Percentiles rank a stretch among this genome's conserved stretches.
Evolutionary conservation across 2,888 invertebrate species (phyloP).

Genomic region (Perizoma flavofasciatum): DNA sequence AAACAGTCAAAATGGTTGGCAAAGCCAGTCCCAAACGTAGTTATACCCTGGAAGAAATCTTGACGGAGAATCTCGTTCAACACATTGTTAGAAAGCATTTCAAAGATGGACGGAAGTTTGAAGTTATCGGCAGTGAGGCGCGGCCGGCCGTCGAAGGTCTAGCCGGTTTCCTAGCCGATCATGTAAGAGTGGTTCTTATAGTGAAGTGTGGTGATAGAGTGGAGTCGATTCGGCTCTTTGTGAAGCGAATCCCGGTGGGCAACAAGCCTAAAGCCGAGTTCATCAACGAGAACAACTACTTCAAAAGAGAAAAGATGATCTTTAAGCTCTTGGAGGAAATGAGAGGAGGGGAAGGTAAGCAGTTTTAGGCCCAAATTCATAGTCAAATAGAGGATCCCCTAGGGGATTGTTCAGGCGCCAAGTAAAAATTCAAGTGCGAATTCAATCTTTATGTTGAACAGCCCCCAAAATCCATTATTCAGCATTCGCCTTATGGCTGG

Average conservation of each 20-base stretch:
- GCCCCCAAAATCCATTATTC: too few relatives aligned
- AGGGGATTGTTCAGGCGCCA: too few relatives aligned
- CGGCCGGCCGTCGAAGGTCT: slow-evolving; percentile 56
- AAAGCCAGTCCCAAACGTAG: slow-evolving; percentile 16
- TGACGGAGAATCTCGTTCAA: slow-evolving; percentile 53
- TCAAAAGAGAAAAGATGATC: slow-evolving; percentile 60
- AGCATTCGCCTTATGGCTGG: too few relatives aligned
- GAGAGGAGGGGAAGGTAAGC: slow-evolving; percentile 43
- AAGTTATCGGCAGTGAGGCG: slow-evolving; percentile 45
- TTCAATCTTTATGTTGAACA: too few relatives aligned
- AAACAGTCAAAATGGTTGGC: slow-evolving; percentile 43
- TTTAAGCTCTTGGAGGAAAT: slow-evolving; percentile 60
- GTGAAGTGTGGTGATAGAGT: slow-evolving; percentile 40
- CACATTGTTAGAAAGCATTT: slow-evolving; percentile 36
- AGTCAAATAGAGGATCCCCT: too few relatives aligned
- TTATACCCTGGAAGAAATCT: slow-evolving; percentile 43
- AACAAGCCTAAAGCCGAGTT: slow-evolving; percentile 65
- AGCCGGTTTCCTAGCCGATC: slow-evolving; percentile 68
- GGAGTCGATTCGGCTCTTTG: slow-evolving; percentile 53
- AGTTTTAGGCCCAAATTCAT: background rate
- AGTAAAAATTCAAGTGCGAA: too few relatives aligned
- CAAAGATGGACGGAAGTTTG: slow-evolving; percentile 8
- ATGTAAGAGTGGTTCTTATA: slow-evolving; percentile 52
- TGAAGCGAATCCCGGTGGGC: slow-evolving; percentile 59
- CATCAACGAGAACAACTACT: slow-evolving; percentile 56